phyloP scores from a whole-genome alignment of 2,888 invertebrate species.

The Brachypterus glaber region DNA sequence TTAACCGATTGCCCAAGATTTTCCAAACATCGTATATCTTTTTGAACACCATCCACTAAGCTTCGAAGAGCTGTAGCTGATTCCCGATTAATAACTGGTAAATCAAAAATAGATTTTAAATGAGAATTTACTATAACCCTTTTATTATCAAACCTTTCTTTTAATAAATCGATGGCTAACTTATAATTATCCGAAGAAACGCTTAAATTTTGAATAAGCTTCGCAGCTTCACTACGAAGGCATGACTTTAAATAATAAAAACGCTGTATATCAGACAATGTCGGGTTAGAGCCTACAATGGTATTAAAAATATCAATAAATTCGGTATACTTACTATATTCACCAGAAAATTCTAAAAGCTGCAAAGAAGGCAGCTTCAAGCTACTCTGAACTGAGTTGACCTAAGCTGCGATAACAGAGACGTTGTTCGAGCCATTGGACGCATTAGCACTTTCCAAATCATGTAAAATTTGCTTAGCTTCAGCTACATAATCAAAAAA shows the following conservation, averaged over 20 bases:
- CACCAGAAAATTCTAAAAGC: conserved; percentile 3
- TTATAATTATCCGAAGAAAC: conserved; percentile 12
- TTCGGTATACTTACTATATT: conserved; percentile 1
- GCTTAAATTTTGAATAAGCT: too few species aligned
- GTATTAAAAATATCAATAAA: conserved; percentile 1
- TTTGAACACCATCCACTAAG: conserved; percentile 11
- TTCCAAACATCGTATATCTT: conserved; percentile 13
- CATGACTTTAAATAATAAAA: conserved; percentile 5
- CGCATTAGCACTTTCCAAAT: too few species aligned
- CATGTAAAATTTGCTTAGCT: conserved; percentile 2
- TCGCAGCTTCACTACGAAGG: conserved; percentile 1
- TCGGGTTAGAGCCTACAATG: background rate
- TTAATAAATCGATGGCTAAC: conserved; percentile 11
- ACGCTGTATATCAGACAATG: background rate
- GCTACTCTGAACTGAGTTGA: too few species aligned
- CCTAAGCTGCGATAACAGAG: conserved; percentile 4
- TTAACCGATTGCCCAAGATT: conserved; percentile 13
- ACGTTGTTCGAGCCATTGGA: too few species aligned
- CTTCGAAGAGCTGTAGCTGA: conserved; percentile 6
- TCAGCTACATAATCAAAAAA: conserved; percentile 4
- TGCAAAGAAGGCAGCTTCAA: too few species aligned
- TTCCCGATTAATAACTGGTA: conserved; percentile 6
- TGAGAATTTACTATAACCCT: conserved; percentile 13
- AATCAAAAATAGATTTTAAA: conserved; percentile 11
- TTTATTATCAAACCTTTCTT: conserved; percentile 15